phyloP scores from a whole-genome alignment of 2,113 vertebrate species.

The Rallus limicola region DNA sequence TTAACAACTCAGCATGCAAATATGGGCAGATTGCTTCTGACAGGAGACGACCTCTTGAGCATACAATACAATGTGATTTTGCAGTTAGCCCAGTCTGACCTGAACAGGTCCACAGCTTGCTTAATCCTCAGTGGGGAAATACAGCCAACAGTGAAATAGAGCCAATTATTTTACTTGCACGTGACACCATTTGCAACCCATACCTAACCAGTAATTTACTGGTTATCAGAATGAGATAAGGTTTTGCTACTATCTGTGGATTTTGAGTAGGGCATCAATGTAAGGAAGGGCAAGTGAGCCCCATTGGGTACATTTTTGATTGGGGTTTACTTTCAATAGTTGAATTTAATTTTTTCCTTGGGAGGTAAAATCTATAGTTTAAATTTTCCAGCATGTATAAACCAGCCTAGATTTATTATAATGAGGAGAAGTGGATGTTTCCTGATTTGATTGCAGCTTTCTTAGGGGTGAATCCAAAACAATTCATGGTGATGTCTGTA shows the following conservation, averaged over 20 bases:
- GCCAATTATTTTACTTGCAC: not conserved
- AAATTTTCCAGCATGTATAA: not conserved
- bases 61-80: not conserved
- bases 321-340: not conserved
- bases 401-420: not conserved
- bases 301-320: not conserved
- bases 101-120: not conserved
- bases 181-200: not conserved
- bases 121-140: not conserved
- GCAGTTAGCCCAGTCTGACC: not conserved
- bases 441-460: not conserved
- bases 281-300: not conserved
- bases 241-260: not conserved
- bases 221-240: not conserved
- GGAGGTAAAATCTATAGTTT: not conserved
- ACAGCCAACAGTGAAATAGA: not conserved
- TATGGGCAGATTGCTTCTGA: not conserved
- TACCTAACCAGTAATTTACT: not conserved
- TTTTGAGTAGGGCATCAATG: not conserved
- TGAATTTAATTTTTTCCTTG: not conserved
- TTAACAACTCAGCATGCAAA: not conserved
- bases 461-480: not conserved
- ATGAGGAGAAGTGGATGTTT: not conserved
- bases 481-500: not conserved
- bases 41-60: not conserved